A percentile compares a stretch with the other conserved stretches of the same genome.
These are phyloP conservation scores for Cirrhinus molitorella DNA, from an alignment of 2,797 vertebrate genomes.

Conservation along the genomic window DNA sequence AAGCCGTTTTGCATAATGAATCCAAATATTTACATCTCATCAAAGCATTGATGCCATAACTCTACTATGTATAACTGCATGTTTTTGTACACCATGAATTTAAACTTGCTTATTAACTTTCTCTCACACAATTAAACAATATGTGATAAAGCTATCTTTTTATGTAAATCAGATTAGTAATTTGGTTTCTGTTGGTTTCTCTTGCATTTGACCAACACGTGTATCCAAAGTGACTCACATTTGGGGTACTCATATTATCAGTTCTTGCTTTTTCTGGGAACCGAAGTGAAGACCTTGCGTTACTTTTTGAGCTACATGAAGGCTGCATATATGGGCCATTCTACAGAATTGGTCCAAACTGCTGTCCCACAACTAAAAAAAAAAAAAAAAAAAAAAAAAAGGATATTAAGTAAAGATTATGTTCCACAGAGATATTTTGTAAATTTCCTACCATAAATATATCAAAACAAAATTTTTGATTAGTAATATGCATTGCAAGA, in stretches of 20 bases:
- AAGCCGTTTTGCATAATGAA: conserved; percentile 42
- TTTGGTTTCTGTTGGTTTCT: neutral
- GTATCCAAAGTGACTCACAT: too few relatives aligned
- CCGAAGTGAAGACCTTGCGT: neutral
- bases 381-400: too few relatives aligned
- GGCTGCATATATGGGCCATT: neutral
- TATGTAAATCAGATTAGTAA: neutral
- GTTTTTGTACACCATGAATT: conserved; percentile 9
- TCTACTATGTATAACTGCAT: neutral
- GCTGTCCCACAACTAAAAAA: too few relatives aligned
- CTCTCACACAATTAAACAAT: neutral
- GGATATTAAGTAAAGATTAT: too few relatives aligned
- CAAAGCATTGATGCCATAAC: conserved; percentile 7
- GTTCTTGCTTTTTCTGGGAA: neutral
- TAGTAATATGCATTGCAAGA: too few relatives aligned
- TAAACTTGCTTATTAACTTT: conserved; percentile 13
- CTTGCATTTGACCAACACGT: too few relatives aligned
- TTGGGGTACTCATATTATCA: neutral
- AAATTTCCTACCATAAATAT: too few relatives aligned
- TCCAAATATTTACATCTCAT: conserved; percentile 51
- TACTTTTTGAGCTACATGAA: neutral
- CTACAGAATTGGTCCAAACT: too few relatives aligned
- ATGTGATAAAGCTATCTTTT: neutral
- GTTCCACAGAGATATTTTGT: too few relatives aligned
- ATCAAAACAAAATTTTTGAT: too few relatives aligned